Conservation (phyloP, 2,797 vertebrate genomes). For the Crenuchus spilurus region DNA sequence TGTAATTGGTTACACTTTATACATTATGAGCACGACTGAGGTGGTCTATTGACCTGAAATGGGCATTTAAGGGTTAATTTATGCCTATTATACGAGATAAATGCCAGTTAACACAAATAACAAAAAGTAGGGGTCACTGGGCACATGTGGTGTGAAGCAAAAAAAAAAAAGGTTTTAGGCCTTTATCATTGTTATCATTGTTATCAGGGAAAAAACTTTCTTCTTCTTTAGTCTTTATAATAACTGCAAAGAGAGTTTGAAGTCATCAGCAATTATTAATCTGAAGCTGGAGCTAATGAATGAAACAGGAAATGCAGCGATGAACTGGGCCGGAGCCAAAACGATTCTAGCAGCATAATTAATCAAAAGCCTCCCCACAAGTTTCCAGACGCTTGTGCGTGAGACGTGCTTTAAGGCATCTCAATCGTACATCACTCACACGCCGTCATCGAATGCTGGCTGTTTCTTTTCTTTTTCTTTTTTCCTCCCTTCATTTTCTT, state of each 20-base stretch:
- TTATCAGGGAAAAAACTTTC: background rate
- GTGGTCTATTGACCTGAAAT: too few relatives aligned
- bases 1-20: too few relatives aligned
- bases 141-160: background rate
- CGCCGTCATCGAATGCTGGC: background rate
- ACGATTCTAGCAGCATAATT: constrained; percentile 38
- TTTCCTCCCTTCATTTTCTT: too few relatives aligned
- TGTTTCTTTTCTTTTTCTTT: background rate
- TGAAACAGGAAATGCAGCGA: constrained; percentile 15
- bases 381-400: background rate
- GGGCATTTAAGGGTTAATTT: background rate
- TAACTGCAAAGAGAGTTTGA: background rate
- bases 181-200: background rate
- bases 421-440: constrained; percentile 26
- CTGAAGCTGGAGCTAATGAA: constrained; percentile 25
- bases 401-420: constrained; percentile 6
- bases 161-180: background rate
- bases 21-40: too few relatives aligned
- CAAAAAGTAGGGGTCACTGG: background rate
- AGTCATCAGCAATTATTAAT: constrained; percentile 18
- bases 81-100: too few relatives aligned
- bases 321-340: background rate
- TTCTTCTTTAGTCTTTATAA: background rate
- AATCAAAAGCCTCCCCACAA: constrained; percentile 24
- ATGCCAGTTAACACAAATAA: too few relatives aligned